phyloP scores from a whole-genome alignment of 1,140 invertebrate genomes.

The Platyscapa corneri region DNA sequence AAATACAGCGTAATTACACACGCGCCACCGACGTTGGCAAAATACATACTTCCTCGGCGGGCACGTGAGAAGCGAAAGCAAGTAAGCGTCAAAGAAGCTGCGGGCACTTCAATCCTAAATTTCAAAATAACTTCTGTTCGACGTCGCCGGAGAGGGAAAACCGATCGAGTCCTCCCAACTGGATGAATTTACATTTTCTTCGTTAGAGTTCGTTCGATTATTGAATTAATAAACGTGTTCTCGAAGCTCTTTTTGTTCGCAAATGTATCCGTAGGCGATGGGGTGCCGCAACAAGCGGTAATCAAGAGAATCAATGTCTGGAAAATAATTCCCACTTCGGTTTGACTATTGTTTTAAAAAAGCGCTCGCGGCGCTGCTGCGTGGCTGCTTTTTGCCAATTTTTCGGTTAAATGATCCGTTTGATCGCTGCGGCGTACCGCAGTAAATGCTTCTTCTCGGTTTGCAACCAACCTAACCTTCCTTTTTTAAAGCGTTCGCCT shows the following conservation, averaged over 20 bases:
- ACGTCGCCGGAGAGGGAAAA: background rate
- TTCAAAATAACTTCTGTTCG: background rate
- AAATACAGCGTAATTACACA: constrained; percentile 67
- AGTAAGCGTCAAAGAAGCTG: constrained; percentile 8
- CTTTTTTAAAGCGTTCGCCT: background rate
- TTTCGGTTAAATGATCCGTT: background rate
- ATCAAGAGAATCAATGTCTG: no score
- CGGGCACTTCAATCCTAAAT: background rate
- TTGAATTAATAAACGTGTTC: no score
- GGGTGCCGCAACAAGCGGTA: background rate
- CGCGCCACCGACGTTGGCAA: constrained; percentile 54
- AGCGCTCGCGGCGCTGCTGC: background rate
- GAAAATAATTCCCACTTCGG: background rate
- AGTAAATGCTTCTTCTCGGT: background rate
- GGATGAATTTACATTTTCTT: no score
- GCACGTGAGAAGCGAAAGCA: constrained; percentile 1
- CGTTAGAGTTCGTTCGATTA: no score
- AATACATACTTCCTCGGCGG: constrained; percentile 65
- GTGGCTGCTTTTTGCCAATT: background rate
- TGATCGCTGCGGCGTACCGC: background rate
- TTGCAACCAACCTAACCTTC: background rate
- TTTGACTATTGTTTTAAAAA: background rate
- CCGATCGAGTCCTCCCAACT: no score
- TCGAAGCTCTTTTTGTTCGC: no score
- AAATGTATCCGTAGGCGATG: no score